A percentile compares a stretch with the other conserved stretches of the same genome.
These are phyloP conservation scores for Percopsis omiscomaycus DNA, from an alignment of 2,797 vertebrate genomes.

Conservation along the genomic window DNA sequence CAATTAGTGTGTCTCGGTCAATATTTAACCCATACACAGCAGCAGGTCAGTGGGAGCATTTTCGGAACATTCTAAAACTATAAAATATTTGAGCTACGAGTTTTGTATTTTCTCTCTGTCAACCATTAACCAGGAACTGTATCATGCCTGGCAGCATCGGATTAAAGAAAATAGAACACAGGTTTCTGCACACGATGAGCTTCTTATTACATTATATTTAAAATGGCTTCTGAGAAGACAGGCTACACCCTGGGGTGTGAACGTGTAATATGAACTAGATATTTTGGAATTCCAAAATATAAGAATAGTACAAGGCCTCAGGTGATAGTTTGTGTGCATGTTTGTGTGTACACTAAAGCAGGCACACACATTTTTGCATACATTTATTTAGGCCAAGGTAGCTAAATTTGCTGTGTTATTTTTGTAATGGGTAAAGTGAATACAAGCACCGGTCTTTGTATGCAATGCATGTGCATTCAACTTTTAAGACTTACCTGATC, in stretches of 20 bases:
- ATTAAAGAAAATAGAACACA: slow-evolving; percentile 11
- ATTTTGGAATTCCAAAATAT: slow-evolving; percentile 52
- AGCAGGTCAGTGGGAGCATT: slow-evolving; percentile 17
- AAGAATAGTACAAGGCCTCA: slow-evolving; percentile 37
- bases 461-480: slow-evolving; percentile 19
- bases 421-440: not conserved
- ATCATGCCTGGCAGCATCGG: not conserved
- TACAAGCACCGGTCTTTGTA: slow-evolving; percentile 8
- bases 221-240: slow-evolving; percentile 52
- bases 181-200: slow-evolving; percentile 49
- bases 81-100: slow-evolving; percentile 14
- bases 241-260: slow-evolving; percentile 56
- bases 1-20: slow-evolving; percentile 3
- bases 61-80: slow-evolving; percentile 6
- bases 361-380: not conserved
- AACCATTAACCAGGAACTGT: slow-evolving; percentile 66
- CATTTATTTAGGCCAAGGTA: slow-evolving; percentile 15
- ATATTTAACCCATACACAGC: slow-evolving; percentile 32
- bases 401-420: not conserved
- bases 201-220: slow-evolving; percentile 29
- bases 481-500: slow-evolving; percentile 28
- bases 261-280: slow-evolving; percentile 58
- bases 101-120: slow-evolving; percentile 37
- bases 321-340: slow-evolving; percentile 8
- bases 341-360: slow-evolving; percentile 2